phyloP scores from a whole-genome alignment of 2,113 vertebrate species.

The Beaufortia kweichowensis region DNA sequence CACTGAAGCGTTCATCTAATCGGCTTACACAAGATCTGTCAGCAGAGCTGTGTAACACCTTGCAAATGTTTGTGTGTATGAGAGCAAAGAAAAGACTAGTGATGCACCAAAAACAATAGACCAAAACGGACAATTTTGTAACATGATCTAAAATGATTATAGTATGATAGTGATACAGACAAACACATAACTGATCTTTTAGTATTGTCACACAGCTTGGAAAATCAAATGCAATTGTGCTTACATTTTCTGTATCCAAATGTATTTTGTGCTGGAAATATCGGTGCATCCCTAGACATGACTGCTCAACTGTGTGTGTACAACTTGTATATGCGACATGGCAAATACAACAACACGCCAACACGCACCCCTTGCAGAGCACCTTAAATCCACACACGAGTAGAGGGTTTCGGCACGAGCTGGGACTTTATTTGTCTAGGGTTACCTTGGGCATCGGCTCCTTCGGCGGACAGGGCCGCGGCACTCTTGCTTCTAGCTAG shows the following conservation, averaged over 20 bases:
- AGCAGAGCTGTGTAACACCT: slow-evolving; percentile 54
- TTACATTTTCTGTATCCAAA: no score
- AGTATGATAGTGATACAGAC: no score
- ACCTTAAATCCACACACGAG: slow-evolving; percentile 6
- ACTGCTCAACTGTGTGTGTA: background rate
- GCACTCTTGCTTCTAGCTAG: slow-evolving; percentile 93
- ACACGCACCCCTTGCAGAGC: slow-evolving; percentile 32
- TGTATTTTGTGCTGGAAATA: no score
- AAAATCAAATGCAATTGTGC: no score
- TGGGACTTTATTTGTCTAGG: slow-evolving; percentile 38
- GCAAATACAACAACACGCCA: slow-evolving; percentile 12
- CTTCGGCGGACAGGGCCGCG: slow-evolving; percentile 81
- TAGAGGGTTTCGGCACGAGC: background rate
- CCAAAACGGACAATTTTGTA: no score
- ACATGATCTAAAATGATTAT: no score
- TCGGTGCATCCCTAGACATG: slow-evolving; percentile 11
- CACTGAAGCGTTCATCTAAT: slow-evolving; percentile 65
- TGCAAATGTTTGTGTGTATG: slow-evolving; percentile 33
- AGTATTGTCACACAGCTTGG: no score
- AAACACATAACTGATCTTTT: no score
- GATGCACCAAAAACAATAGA: background rate
- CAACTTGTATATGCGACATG: background rate
- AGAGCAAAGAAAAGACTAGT: background rate
- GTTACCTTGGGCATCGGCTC: slow-evolving; percentile 87
- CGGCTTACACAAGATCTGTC: slow-evolving; percentile 70